These are phyloP conservation scores for Orthonyx spaldingii DNA, from an alignment of 2,113 vertebrate species.

Conservation along the genomic window DNA sequence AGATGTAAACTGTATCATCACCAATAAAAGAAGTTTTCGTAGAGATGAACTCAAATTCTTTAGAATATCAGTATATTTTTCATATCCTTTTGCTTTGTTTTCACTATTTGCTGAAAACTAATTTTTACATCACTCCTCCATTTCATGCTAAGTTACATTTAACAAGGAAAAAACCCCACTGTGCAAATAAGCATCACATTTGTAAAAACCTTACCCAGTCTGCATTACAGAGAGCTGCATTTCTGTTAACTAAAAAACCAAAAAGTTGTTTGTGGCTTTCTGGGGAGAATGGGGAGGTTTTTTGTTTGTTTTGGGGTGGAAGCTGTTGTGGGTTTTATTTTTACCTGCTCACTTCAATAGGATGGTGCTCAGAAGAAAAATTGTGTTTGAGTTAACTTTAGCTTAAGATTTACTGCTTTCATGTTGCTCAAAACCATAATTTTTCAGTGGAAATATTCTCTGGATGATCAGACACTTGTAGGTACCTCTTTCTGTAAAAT, in stretches of 20 bases:
- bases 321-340: neutral
- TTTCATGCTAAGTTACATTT: neutral
- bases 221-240: neutral
- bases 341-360: neutral
- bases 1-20: no score
- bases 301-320: neutral
- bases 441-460: neutral
- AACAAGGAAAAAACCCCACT: neutral
- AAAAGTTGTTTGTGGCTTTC: rapidly evolving
- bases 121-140: neutral
- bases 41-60: neutral
- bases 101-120: neutral
- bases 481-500: neutral
- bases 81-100: neutral
- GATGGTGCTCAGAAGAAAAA: neutral
- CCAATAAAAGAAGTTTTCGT: neutral
- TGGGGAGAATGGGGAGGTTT: no score
- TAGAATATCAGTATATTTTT: neutral
- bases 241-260: neutral
- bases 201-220: neutral
- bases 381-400: neutral
- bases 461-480: neutral
- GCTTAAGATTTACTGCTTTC: neutral
- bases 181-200: neutral
- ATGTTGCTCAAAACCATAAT: neutral